Conservation (phyloP, 2,797 vertebrate species). For the Gymnoscopelus microlampas region DNA sequence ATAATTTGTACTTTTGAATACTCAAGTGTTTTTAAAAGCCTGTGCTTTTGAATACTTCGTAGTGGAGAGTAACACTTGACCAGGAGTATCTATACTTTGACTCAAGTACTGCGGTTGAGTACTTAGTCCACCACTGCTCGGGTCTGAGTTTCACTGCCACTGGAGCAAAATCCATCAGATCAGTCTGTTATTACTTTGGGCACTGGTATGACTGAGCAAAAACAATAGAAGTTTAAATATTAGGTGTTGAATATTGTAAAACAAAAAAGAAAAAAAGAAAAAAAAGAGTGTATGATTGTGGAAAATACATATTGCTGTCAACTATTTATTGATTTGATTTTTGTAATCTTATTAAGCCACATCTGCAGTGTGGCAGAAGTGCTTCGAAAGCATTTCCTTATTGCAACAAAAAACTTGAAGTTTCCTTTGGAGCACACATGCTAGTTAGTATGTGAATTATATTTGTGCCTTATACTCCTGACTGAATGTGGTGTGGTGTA, state of each 20-base stretch:
- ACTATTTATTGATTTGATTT: constrained; percentile 62
- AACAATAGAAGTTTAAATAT: constrained; percentile 5
- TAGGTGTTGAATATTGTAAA: constrained; percentile 55
- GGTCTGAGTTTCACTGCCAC: constrained; percentile 27
- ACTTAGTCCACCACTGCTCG: constrained; percentile 2
- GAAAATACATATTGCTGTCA: constrained; percentile 38
- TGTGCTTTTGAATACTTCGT: too few species aligned
- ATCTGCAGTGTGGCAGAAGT: constrained; percentile 45
- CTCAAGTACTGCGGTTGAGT: too few species aligned
- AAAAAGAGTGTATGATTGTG: constrained; percentile 40
- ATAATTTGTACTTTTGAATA: too few species aligned
- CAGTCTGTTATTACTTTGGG: constrained; percentile 23
- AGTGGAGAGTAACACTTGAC: too few species aligned
- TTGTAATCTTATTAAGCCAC: constrained; percentile 57
- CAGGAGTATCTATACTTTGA: too few species aligned
- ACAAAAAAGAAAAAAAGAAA: background rate
- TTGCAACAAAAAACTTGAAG: constrained; percentile 52
- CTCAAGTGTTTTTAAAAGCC: too few species aligned
- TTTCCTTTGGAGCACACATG: constrained; percentile 66
- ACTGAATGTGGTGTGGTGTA: constrained; percentile 65
- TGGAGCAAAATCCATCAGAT: constrained; percentile 4
- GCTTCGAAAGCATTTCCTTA: constrained; percentile 50
- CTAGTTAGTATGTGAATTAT: constrained; percentile 57
- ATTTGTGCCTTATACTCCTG: constrained; percentile 80
- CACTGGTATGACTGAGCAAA: constrained; percentile 41